These are phyloP conservation scores for Cavia porcellus DNA, from an alignment of 2,113 vertebrate genomes.

Conservation along the genomic window DNA sequence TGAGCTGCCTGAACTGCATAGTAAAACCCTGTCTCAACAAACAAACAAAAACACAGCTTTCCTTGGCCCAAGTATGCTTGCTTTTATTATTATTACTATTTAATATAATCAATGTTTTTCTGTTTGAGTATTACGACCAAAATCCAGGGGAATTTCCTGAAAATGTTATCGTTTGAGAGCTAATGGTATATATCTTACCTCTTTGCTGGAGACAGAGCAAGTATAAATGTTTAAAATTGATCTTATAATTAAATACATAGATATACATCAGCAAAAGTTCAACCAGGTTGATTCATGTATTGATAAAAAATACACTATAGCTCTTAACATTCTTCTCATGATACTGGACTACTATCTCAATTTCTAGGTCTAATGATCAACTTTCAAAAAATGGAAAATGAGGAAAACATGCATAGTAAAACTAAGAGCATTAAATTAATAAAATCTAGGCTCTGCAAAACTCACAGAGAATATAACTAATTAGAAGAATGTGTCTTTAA, in stretches of 20 bases:
- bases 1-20: too few relatives aligned
- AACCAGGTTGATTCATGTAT: not conserved
- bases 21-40: too few relatives aligned
- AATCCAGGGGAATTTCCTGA: not conserved
- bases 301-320: not conserved
- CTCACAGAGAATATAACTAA: not conserved
- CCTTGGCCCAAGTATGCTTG: not conserved
- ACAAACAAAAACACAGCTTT: not conserved
- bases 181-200: slow-evolving; percentile 4
- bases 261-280: not conserved
- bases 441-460: not conserved
- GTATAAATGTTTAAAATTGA: not conserved
- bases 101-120: not conserved
- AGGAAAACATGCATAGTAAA: not conserved
- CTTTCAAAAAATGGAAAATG: not conserved
- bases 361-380: not conserved
- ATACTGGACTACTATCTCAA: not conserved
- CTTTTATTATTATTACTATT: not conserved
- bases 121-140: not conserved
- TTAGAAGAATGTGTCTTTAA: not conserved
- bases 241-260: not conserved
- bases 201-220: not conserved
- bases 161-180: not conserved
- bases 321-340: not conserved
- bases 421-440: not conserved